Percentiles rank a stretch among this genome's conserved stretches.
These are phyloP conservation scores for Ennomos erosarius DNA, from an alignment of 2,888 invertebrate genomes.

Conservation along the genomic window DNA sequence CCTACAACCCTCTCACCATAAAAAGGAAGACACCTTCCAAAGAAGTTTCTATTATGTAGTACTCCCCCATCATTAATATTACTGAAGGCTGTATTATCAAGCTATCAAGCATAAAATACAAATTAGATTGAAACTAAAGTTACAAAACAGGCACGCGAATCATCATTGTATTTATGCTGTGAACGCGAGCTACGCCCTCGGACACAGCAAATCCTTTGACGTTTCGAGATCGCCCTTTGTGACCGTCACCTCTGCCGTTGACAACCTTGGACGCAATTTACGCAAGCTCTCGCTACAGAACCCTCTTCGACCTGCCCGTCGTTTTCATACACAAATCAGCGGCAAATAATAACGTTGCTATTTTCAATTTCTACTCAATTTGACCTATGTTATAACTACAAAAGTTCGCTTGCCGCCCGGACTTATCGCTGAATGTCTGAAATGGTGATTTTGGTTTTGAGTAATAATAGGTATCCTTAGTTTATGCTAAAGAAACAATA, in stretches of 20 bases:
- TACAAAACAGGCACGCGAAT: not conserved
- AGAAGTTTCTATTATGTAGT: too few relatives aligned
- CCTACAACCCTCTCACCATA: too few relatives aligned
- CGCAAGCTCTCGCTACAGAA: conserved; percentile 66
- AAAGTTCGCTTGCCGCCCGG: conserved; percentile 7
- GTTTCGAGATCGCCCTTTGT: conserved; percentile 62
- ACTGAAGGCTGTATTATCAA: too few relatives aligned
- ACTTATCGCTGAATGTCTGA: conserved; percentile 11
- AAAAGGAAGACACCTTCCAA: too few relatives aligned
- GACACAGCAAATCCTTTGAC: conserved; percentile 71
- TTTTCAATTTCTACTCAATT: conserved; percentile 47
- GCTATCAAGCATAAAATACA: too few relatives aligned
- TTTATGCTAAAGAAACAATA: too few relatives aligned
- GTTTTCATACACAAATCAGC: conserved; percentile 66
- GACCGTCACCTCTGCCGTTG: conserved; percentile 69
- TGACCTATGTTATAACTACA: conserved; percentile 25
- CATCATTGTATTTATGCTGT: conserved; percentile 34
- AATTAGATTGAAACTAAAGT: too few relatives aligned
- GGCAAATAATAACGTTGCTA: conserved; percentile 59
- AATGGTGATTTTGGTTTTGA: conserved; percentile 19
- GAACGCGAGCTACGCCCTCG: conserved; percentile 46
- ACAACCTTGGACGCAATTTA: conserved; percentile 73
- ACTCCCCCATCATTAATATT: too few relatives aligned
- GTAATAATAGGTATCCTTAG: too few relatives aligned
- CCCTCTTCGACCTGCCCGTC: conserved; percentile 62